These are phyloP conservation scores for Lycodopsis pacificus DNA, from an alignment of 2,797 vertebrate genomes.

Conservation along the genomic window DNA sequence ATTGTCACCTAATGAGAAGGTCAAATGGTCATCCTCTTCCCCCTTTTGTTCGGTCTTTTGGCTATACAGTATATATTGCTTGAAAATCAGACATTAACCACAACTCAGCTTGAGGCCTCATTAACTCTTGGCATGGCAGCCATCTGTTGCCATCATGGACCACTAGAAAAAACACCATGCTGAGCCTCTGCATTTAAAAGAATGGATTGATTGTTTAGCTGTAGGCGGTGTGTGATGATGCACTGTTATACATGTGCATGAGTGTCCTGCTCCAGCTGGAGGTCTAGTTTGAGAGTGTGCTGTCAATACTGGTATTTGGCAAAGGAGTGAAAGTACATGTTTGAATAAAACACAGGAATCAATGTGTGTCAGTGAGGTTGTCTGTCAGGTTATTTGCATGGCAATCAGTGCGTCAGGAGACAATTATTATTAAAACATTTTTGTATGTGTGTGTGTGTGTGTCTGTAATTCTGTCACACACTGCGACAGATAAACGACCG, in stretches of 20 bases:
- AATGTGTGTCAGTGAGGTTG: conserved; percentile 20
- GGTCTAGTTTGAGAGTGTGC: conserved; percentile 22
- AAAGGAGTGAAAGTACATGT: conserved; percentile 23
- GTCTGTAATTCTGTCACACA: background rate
- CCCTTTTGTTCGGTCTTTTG: background rate
- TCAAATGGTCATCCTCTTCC: too few relatives aligned
- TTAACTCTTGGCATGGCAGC: background rate
- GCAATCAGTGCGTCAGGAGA: conserved; percentile 7
- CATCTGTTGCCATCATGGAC: background rate
- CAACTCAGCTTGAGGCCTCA: conserved; percentile 15
- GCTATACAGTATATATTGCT: background rate
- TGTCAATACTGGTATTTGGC: conserved; percentile 42
- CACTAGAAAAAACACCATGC: conserved; percentile 4
- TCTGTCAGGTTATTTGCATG: conserved; percentile 20
- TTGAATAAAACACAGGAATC: conserved; percentile 47
- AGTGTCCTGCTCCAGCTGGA: conserved; percentile 16
- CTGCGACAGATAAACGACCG: background rate
- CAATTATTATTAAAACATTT: background rate
- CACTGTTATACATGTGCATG: conserved; percentile 17
- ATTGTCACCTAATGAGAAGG: too few relatives aligned
- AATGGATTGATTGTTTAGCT: conserved; percentile 43
- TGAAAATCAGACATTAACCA: conserved; percentile 20
- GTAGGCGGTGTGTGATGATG: conserved; percentile 21
- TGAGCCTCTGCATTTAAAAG: conserved; percentile 26
- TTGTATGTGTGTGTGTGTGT: background rate